Evolutionary conservation across 2,797 vertebrate genomes (phyloP).

Genomic region (Synanceia verrucosa): DNA sequence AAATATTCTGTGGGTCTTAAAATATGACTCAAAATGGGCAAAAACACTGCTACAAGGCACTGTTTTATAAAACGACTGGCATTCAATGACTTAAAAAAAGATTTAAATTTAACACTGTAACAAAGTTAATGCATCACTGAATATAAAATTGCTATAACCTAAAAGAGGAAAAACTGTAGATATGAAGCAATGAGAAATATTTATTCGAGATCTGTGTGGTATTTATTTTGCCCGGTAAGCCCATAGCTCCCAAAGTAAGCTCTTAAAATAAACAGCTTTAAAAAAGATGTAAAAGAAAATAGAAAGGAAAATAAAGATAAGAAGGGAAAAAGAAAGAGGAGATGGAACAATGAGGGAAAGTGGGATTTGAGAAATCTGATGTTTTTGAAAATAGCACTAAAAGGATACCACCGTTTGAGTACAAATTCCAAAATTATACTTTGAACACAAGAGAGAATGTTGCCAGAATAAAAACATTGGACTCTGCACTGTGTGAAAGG

Average conservation of each 20-base stretch:
- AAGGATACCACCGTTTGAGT: neutral
- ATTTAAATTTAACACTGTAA: too few relatives aligned
- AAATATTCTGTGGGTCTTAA: too few relatives aligned
- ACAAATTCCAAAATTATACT: neutral
- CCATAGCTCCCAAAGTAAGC: neutral
- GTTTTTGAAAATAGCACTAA: neutral
- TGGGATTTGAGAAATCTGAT: neutral
- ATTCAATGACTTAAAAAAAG: too few relatives aligned
- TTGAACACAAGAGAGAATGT: too few relatives aligned
- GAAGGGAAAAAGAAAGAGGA: neutral
- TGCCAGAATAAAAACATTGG: too few relatives aligned
- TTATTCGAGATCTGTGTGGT: neutral
- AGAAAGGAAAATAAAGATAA: neutral
- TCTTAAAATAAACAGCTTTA: neutral
- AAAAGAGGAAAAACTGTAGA: neutral
- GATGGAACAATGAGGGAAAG: neutral
- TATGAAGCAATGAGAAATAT: neutral
- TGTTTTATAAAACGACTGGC: too few relatives aligned
- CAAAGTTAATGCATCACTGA: neutral
- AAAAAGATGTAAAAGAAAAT: neutral
- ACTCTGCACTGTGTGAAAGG: too few relatives aligned
- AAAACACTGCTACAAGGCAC: too few relatives aligned
- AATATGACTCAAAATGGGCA: too few relatives aligned
- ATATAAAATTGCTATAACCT: neutral
- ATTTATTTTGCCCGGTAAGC: slow-evolving; percentile 5